Percentiles rank a stretch among this genome's conserved stretches.
phyloP scores from a whole-genome alignment of 2,113 vertebrate species.

The Regulus satrapa region DNA sequence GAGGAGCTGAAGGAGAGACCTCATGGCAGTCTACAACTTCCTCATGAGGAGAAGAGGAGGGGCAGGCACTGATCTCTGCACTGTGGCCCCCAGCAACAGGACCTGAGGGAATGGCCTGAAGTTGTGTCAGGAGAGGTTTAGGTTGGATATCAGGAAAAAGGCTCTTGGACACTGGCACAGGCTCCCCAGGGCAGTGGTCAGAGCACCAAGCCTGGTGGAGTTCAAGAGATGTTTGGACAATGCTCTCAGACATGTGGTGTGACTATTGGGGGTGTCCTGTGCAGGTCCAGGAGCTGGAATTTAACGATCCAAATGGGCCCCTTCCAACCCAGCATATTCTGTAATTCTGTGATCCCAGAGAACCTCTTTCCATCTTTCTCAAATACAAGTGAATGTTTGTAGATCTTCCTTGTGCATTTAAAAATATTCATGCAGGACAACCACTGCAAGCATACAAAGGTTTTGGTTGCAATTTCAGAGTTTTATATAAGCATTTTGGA shows the following conservation, averaged over 20 bases:
- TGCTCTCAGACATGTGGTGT: not conserved
- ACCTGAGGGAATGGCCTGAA: not conserved
- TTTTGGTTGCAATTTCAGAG: not conserved
- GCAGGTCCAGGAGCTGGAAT: not conserved
- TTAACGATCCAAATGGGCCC: too few relatives aligned
- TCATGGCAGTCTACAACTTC: not conserved
- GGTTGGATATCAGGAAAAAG: accelerated
- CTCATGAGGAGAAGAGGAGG: accelerated
- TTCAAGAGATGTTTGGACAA: not conserved
- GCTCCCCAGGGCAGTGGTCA: not conserved
- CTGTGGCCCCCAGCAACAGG: not conserved
- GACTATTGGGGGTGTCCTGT: not conserved
- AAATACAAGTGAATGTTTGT: not conserved
- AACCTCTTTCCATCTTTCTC: not conserved
- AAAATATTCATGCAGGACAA: not conserved
- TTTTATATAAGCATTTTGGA: not conserved
- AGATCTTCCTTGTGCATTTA: not conserved
- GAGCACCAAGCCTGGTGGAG: not conserved
- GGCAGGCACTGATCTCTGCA: not conserved
- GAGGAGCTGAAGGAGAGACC: not conserved
- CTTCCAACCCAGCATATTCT: not conserved
- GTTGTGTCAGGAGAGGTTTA: not conserved
- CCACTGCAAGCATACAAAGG: not conserved
- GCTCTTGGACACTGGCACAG: not conserved
- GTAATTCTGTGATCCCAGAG: not conserved